Evolutionary conservation across 2,797 vertebrate species (phyloP), one percentile per base, ranked within the genome.

Genomic region (Dendrocincla fuliginosa): DNA sequence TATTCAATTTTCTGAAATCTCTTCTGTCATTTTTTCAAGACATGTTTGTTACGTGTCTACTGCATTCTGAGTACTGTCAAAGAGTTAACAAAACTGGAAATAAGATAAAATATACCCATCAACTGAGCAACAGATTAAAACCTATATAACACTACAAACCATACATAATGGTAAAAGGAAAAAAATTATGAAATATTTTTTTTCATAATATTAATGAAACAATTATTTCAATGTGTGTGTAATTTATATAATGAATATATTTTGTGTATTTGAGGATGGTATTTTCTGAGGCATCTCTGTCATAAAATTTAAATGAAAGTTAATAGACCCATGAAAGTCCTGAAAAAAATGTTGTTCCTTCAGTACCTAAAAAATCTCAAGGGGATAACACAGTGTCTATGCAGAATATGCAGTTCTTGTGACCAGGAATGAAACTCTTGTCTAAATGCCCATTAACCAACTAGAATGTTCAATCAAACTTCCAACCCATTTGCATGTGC

Each of bases 391-490:
- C 35, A 49, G 2, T 27, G 13, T 35, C 13, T 78, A 6, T 42
- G 23, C 5, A 71, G 37, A 13, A n/a, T 44, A 32, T 60, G 14
- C 17, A 33, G 24, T 35, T 9, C 15, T 55, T n/a, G 24, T 47
- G 30, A 68, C 6, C 30, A 84, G 78, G 87, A 87, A 69, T 39
- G 0, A 53, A 64, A 4, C 2, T 84, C 6, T 19, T 65, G 7
- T 84, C 14, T n/a, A 79, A 69, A 53, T 61, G 6, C 3, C 5
- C 0, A 1, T 41, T 42, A 61, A 52, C 1, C 8, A 53, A 12
- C 16, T 28, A 23, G 16, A 78, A 16, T 12, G 17, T 68, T 67
- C 10, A 23, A 49, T 64, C 41, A 44, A 70, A 77, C 23, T 84
- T 84, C 9, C 33, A 68, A 63, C 11, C 4, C 37, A 37, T 5